Evolutionary conservation across 2,113 vertebrate genomes (phyloP), one percentile per base, ranked within the genome.

Genomic region (Halcyon senegalensis): DNA sequence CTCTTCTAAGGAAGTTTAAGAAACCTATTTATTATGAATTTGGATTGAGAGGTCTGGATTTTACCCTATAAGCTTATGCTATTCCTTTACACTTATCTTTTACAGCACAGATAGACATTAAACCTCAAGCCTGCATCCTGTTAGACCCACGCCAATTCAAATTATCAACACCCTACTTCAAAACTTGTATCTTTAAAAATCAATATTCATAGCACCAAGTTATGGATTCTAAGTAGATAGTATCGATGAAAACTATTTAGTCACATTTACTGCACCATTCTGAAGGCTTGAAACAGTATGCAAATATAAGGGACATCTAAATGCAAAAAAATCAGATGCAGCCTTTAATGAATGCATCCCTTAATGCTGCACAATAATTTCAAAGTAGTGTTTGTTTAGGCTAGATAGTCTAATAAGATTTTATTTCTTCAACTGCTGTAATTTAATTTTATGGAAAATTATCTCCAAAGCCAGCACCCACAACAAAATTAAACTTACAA

Each of bases 361-460:
- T 72, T 90, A 84, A 84, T 30, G 84, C 30, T 69, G 37, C 33
- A 90, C 35, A 78, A 64, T 64, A 53, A 81, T 95, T 95, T 94
- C 90, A 84, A 94, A 89, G 50, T 62, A 39, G 12, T 12, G 55
- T 59, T 86, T 83, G 56, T 77, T 90, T 90, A 93, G 73, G 37
- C 19, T 75, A 83, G 51, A 75, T 78, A 51, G 48, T 31, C 51
- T 81, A 95, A 41, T 87, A 75, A 46, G n/a, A 80, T 77, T 85
- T 94, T 90, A 91, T 89, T 95, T 93, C 56, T 93, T 90, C 76
- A 95, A 76, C 48, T 59, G 21, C n/a, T 63, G 13, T 74, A 96
- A 96, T 83, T 87, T 70, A 73, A 82, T 93, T 96, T 96, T 87
- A 87, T 72, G 85, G 88, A 89, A 94, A 93, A 95, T 94, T 79